Evolutionary conservation across 1,140 invertebrate genomes (phyloP), one percentile per base, ranked within the genome.

Genomic region (Plodia interpunctella): DNA sequence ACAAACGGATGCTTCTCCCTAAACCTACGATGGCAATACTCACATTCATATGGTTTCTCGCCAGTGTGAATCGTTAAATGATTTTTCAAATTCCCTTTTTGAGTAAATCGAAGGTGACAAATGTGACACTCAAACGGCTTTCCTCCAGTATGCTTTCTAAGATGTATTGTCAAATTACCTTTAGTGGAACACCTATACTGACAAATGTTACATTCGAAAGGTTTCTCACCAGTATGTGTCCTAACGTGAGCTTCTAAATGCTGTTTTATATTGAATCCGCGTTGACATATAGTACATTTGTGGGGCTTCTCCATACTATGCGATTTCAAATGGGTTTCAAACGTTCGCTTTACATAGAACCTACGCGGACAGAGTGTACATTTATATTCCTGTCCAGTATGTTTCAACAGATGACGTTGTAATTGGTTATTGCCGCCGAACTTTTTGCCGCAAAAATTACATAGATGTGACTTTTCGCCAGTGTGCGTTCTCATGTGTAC

Each of bases 331-430:
- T 90, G 89, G 55, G 66, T 86, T 17, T 79, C 79, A 10, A 91
- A 66, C 57, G 87, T 85, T 10, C 82, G 60, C 63, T 86, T 88
- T n/a, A 83, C 84, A 0, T 80, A 86, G 62, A 92, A 92, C 18
- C 60, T 62, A 44, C 79, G 77, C 11, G 51, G 21, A 59, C 91
- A 92, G 9, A 92, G 83, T 55, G 91, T 92, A 76, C 94, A 95
- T 8, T 91, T 35, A 13, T 35, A 35, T 9, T 35, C 32, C 13
- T 5, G 1, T 3, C 32, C 32, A 9, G 32, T 35, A 9, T 35
- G 32, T 35, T 35, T 35, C 9, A 35, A 13, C 32, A 35, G 9
- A 35, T 35, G 32, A 5, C 32, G 4, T 13, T 35, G 32, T 9
- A 35, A 13, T 35, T 35, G 32, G 13, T 35, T 35, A 10, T 35